Evolutionary conservation across 1,140 invertebrate species (phyloP), one percentile per base, ranked within the genome.

Genomic region (Anastrepha obliqua): DNA sequence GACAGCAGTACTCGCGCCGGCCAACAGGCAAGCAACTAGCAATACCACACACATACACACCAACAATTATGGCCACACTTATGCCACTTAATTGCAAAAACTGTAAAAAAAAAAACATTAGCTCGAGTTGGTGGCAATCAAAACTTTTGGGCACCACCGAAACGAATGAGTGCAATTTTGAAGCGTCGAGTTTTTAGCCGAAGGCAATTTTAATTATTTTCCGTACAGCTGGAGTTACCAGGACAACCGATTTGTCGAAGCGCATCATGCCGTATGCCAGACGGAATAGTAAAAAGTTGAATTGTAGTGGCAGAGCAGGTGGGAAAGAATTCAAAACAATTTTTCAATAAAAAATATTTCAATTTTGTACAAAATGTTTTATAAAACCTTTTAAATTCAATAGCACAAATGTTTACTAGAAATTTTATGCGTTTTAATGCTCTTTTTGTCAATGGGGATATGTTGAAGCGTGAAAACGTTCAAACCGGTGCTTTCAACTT

Each of bases 201-300:
- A 81, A 81, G 9, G 51, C 74, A 55, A 55, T 58, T 58, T 81
- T 81, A 81, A 81, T 55, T 81, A 81, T 81, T 81, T 55, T 55
- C 44, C 17, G 55, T 11, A 17, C n/a, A 17, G n/a, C 2, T 55
- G 47, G n/a, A 9, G 17, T 58, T 81, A 51, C 20, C 44, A 51
- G 7, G 15, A 81, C 67, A 13, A 47, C 67, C 67, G 42, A 74
- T 47, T 74, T 74, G 67, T 44, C 17, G 39, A 74, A 44, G 67
- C 67, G 42, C 44, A 74, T 17, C 39, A 74, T 47, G 42, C 0
- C 2, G 7, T 74, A 13, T 17, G 15, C 17, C 13, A 39, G 42
- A n/a, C 42, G 9, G 39, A 13, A 13, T 15, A 44, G 42, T 17
- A 17, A 47, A 62, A 47, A 74, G 17, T 44, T 47, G 39, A 42